Percentiles rank a stretch among this genome's conserved stretches.
These are phyloP conservation scores for Clarias macrocephalus DNA, from an alignment of 2,113 vertebrate genomes.

Conservation along the genomic window DNA sequence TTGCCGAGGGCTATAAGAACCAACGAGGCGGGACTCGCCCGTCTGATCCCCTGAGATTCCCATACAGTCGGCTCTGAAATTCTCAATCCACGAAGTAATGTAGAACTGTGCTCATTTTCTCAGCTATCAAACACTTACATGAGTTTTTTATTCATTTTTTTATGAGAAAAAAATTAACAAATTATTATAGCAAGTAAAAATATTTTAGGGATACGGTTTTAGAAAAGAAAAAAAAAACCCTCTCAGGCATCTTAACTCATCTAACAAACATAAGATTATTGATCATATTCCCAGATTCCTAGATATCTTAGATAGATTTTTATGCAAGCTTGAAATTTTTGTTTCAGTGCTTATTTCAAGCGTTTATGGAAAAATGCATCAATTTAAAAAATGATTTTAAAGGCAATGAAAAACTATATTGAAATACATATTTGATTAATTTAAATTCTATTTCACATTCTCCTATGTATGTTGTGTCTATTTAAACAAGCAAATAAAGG, in stretches of 20 bases:
- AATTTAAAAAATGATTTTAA: neutral
- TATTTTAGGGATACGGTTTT: neutral
- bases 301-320: neutral
- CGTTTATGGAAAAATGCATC: neutral
- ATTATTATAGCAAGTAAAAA: neutral
- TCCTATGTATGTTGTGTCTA: neutral
- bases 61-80: neutral
- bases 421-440: neutral
- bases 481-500: neutral
- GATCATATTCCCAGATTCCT: neutral
- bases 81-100: conserved; percentile 44
- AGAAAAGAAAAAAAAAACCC: no score
- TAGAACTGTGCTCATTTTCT: neutral
- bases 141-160: neutral
- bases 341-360: neutral
- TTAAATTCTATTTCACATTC: neutral
- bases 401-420: neutral
- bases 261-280: neutral
- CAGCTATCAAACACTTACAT: neutral
- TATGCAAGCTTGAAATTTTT: neutral
- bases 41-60: neutral
- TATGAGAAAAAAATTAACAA: neutral
- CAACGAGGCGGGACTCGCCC: neutral
- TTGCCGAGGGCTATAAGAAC: conserved; percentile 42
- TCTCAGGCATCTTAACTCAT: neutral